phyloP scores from a whole-genome alignment of 1,140 invertebrate species.

The Campoletis sonorensis region DNA sequence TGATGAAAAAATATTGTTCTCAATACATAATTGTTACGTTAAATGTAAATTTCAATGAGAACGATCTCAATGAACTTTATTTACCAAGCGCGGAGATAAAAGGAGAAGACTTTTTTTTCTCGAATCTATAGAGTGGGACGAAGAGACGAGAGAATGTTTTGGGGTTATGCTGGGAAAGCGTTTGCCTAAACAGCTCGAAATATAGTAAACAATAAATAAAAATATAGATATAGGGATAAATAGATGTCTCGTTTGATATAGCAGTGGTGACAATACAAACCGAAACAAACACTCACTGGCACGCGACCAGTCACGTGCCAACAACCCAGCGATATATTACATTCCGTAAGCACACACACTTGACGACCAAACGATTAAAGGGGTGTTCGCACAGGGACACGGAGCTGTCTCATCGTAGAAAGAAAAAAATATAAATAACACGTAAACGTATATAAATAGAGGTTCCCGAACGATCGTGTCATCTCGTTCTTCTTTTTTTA shows the following conservation, averaged over 20 bases:
- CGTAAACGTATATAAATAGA: slow-evolving; percentile 10
- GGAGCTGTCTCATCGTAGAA: slow-evolving; percentile 17
- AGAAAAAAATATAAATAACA: neutral
- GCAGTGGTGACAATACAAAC: slow-evolving; percentile 77
- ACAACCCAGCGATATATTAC: slow-evolving; percentile 75
- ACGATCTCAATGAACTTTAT: slow-evolving; percentile 7
- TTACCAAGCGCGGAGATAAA: neutral
- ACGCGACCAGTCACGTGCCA: slow-evolving; percentile 74
- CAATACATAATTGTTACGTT: too few relatives aligned
- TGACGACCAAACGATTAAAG: slow-evolving; percentile 70
- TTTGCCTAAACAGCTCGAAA: neutral
- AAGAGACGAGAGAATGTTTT: neutral
- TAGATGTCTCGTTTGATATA: slow-evolving; percentile 54
- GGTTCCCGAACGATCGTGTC: neutral
- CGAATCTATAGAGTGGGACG: slow-evolving; percentile 8
- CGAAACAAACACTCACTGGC: slow-evolving; percentile 77
- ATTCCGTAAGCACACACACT: slow-evolving; percentile 76
- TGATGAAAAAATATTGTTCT: too few relatives aligned
- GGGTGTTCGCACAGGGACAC: slow-evolving; percentile 55
- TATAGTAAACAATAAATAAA: neutral
- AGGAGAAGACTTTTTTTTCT: slow-evolving; percentile 26
- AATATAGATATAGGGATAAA: neutral
- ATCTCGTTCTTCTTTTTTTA: slow-evolving; percentile 8
- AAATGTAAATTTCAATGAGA: neutral
- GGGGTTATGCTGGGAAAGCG: slow-evolving; percentile 17